These are phyloP conservation scores for Chionis minor DNA, from an alignment of 2,113 vertebrate species.

Conservation along the genomic window DNA sequence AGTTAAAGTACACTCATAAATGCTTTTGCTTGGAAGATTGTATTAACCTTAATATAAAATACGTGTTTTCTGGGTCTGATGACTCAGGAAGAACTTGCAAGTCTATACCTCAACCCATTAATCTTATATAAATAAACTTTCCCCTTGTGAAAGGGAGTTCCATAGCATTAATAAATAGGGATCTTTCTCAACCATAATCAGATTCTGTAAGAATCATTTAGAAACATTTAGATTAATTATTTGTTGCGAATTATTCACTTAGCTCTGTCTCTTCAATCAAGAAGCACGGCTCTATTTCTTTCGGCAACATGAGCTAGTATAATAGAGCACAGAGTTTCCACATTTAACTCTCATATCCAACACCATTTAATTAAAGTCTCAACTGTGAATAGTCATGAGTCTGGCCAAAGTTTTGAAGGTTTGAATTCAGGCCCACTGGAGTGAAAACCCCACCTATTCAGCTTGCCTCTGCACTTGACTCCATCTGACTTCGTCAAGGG, in stretches of 20 bases:
- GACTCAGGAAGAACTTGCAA: conserved; percentile 57
- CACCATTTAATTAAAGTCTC: conserved; percentile 60
- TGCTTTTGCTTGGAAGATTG: conserved; percentile 36
- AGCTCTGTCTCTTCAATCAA: conserved; percentile 46
- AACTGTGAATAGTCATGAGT: background rate
- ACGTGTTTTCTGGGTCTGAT: conserved; percentile 57
- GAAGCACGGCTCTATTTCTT: conserved; percentile 1
- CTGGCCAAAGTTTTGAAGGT: conserved; percentile 4
- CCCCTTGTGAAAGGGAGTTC: conserved; percentile 53
- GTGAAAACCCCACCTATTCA: background rate
- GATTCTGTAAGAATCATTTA: conserved; percentile 52
- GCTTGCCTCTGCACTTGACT: background rate
- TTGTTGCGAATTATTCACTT: conserved; percentile 52
- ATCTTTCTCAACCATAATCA: conserved; percentile 61
- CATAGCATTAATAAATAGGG: conserved; percentile 21
- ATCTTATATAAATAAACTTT: conserved; percentile 63
- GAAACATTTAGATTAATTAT: conserved; percentile 63
- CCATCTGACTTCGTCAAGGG: background rate
- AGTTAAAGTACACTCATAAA: conserved; percentile 48
- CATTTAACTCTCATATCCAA: conserved; percentile 27
- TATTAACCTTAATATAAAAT: conserved; percentile 51
- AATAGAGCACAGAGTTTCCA: conserved; percentile 28
- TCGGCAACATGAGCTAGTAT: conserved; percentile 24
- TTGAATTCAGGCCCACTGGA: conserved; percentile 17
- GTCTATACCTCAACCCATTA: conserved; percentile 49